phyloP scores from a whole-genome alignment of 2,797 vertebrate genomes.

The Simalia tracyae region DNA sequence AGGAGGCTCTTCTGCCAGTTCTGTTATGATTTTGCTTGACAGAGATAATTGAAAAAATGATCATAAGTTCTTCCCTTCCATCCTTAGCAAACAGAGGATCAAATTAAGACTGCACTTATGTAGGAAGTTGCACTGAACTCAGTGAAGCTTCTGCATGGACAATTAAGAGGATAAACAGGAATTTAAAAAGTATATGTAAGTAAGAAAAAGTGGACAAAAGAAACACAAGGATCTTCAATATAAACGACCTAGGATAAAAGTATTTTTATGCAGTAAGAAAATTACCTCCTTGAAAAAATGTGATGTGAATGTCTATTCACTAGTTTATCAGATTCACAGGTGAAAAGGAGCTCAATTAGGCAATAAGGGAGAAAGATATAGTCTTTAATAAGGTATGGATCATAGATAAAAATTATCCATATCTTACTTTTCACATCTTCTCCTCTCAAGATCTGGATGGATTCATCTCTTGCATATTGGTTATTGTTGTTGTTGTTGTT shows the following conservation, averaged over 20 bases:
- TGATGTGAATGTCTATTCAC: background rate
- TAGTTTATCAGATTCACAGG: background rate
- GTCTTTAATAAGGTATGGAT: background rate
- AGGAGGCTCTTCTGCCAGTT: conserved; percentile 22
- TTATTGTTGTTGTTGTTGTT: background rate
- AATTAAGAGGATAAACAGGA: background rate
- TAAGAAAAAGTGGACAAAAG: background rate
- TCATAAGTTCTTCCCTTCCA: conserved; percentile 41
- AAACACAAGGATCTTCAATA: background rate
- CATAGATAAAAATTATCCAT: conserved; percentile 2
- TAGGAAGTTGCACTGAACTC: too few species aligned
- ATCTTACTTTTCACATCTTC: background rate
- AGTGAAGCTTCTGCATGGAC: too few species aligned
- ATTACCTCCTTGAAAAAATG: background rate
- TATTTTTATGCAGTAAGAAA: background rate
- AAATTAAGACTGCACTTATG: conserved; percentile 8
- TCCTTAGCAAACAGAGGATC: conserved; percentile 27
- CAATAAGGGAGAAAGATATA: background rate
- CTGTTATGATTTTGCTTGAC: conserved; percentile 52
- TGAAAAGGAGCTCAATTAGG: conserved; percentile 23
- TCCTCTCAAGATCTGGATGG: background rate
- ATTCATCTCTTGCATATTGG: background rate
- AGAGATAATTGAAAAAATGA: conserved; percentile 47
- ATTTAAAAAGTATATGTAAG: background rate
- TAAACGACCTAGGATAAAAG: background rate